These are phyloP conservation scores for Etheostoma perlongum DNA, from an alignment of 2,797 vertebrate genomes.

Conservation along the genomic window DNA sequence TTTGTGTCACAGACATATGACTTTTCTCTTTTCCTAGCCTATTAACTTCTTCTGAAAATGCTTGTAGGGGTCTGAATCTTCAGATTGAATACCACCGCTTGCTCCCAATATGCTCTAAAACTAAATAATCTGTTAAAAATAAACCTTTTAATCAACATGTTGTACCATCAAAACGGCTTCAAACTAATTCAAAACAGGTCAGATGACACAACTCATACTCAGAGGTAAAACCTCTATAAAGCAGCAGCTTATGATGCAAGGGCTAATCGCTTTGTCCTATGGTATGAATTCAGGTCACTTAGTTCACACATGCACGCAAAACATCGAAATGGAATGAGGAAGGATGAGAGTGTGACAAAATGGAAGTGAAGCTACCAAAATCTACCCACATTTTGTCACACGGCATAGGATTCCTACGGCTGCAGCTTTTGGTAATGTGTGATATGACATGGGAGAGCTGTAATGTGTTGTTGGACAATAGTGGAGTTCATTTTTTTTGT, in stretches of 20 bases:
- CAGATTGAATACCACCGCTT: background rate
- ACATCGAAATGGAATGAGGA: conserved; percentile 29
- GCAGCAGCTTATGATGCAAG: conserved; percentile 44
- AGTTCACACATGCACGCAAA: conserved; percentile 50
- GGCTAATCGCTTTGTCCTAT: conserved; percentile 56
- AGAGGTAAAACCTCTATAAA: conserved; percentile 37
- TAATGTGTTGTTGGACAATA: background rate
- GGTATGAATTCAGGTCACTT: conserved; percentile 67
- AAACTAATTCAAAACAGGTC: conserved; percentile 23
- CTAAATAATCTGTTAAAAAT: conserved; percentile 19
- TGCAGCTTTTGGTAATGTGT: conserved; percentile 1
- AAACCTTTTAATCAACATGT: conserved; percentile 28
- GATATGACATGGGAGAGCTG: conserved; percentile 2
- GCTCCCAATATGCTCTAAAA: conserved; percentile 10
- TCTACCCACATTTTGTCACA: background rate
- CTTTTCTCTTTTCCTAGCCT: background rate
- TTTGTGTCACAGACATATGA: background rate
- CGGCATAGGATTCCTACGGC: background rate
- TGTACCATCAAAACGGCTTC: conserved; percentile 22
- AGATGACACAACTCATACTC: conserved; percentile 31
- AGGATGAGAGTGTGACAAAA: conserved; percentile 3
- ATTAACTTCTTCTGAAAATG: background rate
- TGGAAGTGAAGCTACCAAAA: background rate
- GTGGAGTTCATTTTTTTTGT: background rate
- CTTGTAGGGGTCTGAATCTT: background rate